These are phyloP conservation scores for Ceratothoa steindachneri DNA, from an alignment of 2,888 invertebrate genomes.

Conservation along the genomic window DNA sequence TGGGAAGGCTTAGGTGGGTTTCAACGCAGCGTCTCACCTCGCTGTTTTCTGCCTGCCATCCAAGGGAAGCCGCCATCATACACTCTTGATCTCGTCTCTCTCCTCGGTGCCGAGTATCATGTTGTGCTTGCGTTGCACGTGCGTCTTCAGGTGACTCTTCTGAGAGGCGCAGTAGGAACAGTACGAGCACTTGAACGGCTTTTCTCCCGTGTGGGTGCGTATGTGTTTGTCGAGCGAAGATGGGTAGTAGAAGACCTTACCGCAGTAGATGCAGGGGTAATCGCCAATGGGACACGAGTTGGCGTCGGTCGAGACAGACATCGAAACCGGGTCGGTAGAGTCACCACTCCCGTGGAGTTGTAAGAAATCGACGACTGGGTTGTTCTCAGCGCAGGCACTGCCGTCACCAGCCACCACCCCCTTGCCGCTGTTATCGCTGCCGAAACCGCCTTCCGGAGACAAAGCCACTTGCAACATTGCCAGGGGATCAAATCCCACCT, in stretches of 20 bases:
- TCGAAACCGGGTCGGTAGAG: conserved; percentile 18
- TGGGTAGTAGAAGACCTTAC: conserved; percentile 37
- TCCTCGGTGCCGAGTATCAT: neutral
- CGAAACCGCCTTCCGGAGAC: conserved; percentile 7
- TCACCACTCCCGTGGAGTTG: conserved; percentile 19
- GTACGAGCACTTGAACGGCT: conserved; percentile 40
- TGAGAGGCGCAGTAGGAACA: conserved; percentile 38
- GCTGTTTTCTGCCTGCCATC: too few relatives aligned
- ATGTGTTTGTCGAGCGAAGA: conserved; percentile 42
- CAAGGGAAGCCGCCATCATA: too few relatives aligned
- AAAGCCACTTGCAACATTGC: conserved; percentile 37
- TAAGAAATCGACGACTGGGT: conserved; percentile 17
- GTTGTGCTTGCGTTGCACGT: conserved; percentile 27
- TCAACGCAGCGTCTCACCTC: too few relatives aligned
- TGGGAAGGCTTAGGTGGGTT: too few relatives aligned
- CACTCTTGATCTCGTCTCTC: neutral
- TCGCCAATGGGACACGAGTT: neutral
- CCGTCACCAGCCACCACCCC: too few relatives aligned
- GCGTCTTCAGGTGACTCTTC: conserved; percentile 43
- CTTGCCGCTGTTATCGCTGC: neutral
- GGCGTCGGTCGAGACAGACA: neutral
- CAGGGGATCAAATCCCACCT: conserved; percentile 29
- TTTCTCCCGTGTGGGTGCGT: conserved; percentile 42
- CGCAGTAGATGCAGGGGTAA: conserved; percentile 37
- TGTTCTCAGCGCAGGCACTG: conserved; percentile 5